A percentile compares a stretch with the other conserved stretches of the same genome.
These are phyloP conservation scores for Macropis europaea DNA, from an alignment of 2,888 invertebrate genomes.

Conservation along the genomic window DNA sequence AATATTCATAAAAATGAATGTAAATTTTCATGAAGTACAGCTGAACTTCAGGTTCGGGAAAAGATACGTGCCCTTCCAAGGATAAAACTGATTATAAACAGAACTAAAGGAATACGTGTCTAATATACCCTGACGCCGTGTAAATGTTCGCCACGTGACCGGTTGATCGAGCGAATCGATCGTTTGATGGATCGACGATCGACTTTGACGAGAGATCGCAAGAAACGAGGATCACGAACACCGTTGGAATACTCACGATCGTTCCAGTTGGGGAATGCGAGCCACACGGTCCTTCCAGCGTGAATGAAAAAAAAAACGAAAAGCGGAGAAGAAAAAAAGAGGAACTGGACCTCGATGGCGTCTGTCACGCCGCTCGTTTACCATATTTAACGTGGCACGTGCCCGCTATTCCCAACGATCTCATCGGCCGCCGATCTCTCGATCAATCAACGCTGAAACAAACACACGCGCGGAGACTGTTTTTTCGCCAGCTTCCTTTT, in stretches of 20 bases:
- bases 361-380: constrained; percentile 41
- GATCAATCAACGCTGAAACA: constrained; percentile 42
- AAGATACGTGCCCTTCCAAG: too few species aligned
- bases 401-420: constrained; percentile 27
- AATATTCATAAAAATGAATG: too few species aligned
- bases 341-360: constrained; percentile 32
- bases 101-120: too few species aligned
- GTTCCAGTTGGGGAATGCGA: constrained; percentile 8
- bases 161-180: constrained; percentile 1
- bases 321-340: background rate
- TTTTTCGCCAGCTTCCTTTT: background rate
- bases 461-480: constrained; percentile 21
- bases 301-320: background rate
- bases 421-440: constrained; percentile 32
- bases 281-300: constrained; percentile 1
- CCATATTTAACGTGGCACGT: constrained; percentile 55
- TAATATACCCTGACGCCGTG: too few species aligned
- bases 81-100: too few species aligned
- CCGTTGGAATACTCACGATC: background rate
- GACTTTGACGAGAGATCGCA: constrained; percentile 11
- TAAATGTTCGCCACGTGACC: too few species aligned
- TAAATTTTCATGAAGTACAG: too few species aligned
- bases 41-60: too few species aligned
- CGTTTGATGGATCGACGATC: constrained; percentile 10
- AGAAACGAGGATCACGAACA: constrained; percentile 6